These are phyloP conservation scores for Chloroceryle inda DNA, from an alignment of 2,797 vertebrate genomes.

Conservation along the genomic window DNA sequence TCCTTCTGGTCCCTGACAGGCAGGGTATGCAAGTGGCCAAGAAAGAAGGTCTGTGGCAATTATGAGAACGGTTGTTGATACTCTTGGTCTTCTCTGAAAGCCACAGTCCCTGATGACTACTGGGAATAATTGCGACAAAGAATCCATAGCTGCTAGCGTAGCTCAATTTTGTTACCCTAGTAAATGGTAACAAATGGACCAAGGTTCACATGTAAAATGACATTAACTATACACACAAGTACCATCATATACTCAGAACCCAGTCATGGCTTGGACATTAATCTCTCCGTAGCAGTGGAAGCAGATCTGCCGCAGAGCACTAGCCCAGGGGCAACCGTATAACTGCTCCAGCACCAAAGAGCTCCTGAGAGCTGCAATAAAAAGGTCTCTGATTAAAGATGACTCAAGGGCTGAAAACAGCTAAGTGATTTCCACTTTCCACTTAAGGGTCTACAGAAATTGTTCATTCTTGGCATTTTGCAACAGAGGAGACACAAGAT, in stretches of 20 bases:
- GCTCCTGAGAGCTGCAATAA: background rate
- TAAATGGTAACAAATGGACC: background rate
- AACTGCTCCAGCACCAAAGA: background rate
- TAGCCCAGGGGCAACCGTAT: background rate
- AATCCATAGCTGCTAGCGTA: background rate
- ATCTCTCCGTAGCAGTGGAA: background rate
- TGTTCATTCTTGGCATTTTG: background rate
- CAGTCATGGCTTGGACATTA: background rate
- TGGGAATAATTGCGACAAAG: background rate
- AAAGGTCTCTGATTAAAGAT: conserved; percentile 37
- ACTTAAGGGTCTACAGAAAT: background rate
- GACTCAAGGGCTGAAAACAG: conserved; percentile 15
- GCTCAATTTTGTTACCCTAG: background rate
- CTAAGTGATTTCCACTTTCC: conserved; percentile 25
- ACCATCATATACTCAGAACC: background rate
- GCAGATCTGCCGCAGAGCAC: conserved; percentile 1
- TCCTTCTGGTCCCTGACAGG: background rate
- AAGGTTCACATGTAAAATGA: background rate
- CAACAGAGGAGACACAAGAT: background rate
- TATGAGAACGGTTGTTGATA: background rate
- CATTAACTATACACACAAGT: background rate
- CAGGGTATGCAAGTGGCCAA: background rate
- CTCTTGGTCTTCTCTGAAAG: background rate
- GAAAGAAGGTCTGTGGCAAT: background rate
- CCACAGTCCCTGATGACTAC: background rate